A percentile compares a stretch with the other conserved stretches of the same genome.
Conservation (phyloP, 2,113 vertebrate species). For the Tretioscincus oriximinensis region DNA sequence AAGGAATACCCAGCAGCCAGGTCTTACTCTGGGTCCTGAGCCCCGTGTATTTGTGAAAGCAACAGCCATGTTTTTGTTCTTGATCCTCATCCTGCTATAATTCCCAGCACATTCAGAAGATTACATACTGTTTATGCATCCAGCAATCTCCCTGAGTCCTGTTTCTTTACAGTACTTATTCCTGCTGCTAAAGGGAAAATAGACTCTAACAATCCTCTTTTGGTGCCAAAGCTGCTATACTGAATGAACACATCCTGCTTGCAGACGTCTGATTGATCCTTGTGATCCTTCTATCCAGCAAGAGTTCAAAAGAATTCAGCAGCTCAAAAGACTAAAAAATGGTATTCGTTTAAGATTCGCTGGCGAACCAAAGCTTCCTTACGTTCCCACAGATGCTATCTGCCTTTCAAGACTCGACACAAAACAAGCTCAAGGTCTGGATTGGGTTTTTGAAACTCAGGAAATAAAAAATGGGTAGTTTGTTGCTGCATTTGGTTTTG, state of each 20-base stretch:
- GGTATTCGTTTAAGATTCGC: conserved; percentile 69
- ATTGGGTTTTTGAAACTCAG: conserved; percentile 39
- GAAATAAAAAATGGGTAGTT: conserved; percentile 18
- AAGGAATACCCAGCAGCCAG: background rate
- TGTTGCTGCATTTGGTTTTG: conserved; percentile 1
- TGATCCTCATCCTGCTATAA: conserved; percentile 53
- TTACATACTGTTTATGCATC: conserved; percentile 76
- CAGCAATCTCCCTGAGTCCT: conserved; percentile 59
- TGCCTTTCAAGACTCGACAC: conserved; percentile 46
- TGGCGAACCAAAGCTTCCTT: conserved; percentile 53
- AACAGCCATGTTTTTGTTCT: conserved; percentile 53
- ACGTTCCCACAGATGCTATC: conserved; percentile 51
- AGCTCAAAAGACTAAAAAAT: conserved; percentile 66
- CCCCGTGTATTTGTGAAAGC: conserved; percentile 22
- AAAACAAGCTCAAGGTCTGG: conserved; percentile 57
- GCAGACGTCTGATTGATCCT: conserved; percentile 71
- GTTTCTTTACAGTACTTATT: conserved; percentile 73
- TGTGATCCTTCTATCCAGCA: conserved; percentile 66
- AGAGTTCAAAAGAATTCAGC: conserved; percentile 69
- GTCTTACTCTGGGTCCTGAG: conserved; percentile 32
- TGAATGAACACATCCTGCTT: conserved; percentile 73
- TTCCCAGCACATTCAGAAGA: conserved; percentile 68
- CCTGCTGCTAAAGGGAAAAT: conserved; percentile 77
- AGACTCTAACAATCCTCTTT: conserved; percentile 74
- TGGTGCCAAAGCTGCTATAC: conserved; percentile 67